Percentiles rank a stretch among this genome's conserved stretches.
These are phyloP conservation scores for Netelia fuscicornis DNA, from an alignment of 2,888 invertebrate genomes.

Conservation along the genomic window DNA sequence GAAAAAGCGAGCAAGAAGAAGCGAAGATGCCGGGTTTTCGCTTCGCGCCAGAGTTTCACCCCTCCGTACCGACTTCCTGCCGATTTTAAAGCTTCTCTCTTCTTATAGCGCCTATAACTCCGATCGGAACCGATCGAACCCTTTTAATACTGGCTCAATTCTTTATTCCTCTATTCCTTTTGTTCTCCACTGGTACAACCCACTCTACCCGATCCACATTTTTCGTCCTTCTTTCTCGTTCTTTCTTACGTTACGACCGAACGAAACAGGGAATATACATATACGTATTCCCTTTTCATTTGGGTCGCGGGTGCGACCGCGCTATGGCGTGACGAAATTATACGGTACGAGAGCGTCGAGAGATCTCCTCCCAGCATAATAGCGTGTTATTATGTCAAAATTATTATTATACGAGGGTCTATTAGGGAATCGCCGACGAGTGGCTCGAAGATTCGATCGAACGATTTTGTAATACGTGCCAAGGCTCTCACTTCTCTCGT, in stretches of 20 bases:
- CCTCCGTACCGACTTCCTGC: conserved; percentile 32
- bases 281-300: conserved; percentile 55
- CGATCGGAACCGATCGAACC: conserved; percentile 53
- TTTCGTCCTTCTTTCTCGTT: not conserved
- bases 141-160: conserved; percentile 59
- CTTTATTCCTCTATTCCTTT: conserved; percentile 52
- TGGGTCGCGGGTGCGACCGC: conserved; percentile 70
- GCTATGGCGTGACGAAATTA: conserved; percentile 79
- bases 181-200: conserved; percentile 17
- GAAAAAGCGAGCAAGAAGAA: not conserved
- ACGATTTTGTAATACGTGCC: conserved; percentile 74
- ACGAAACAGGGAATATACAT: conserved; percentile 10
- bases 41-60: conserved; percentile 30
- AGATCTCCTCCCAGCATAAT: conserved; percentile 76
- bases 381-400: conserved; percentile 80
- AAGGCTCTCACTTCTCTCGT: conserved; percentile 17
- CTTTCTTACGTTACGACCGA: not conserved
- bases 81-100: conserved; percentile 46
- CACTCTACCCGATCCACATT: conserved; percentile 17
- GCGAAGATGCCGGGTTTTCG: not conserved
- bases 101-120: conserved; percentile 50
- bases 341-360: conserved; percentile 72
- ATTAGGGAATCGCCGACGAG: conserved; percentile 73
- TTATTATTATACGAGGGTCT: conserved; percentile 80
- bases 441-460: conserved; percentile 78